These are phyloP conservation scores for Mythimna impura DNA, from an alignment of 2,888 invertebrate genomes.

Conservation along the genomic window DNA sequence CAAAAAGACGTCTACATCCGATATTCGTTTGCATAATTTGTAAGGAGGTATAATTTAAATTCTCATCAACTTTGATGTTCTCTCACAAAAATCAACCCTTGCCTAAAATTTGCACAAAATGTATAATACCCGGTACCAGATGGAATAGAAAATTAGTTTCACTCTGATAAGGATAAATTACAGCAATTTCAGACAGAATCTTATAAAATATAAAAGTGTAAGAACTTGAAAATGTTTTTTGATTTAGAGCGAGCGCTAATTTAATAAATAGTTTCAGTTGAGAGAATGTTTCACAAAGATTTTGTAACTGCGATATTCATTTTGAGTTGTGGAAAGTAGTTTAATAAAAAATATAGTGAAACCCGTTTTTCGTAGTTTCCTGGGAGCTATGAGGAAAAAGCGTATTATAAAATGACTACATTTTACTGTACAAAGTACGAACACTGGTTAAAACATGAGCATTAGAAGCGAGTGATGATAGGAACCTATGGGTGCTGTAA, in stretches of 20 bases:
- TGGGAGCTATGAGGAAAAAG: neutral
- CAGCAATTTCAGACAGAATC: constrained; percentile 54
- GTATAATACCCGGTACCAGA: constrained; percentile 66
- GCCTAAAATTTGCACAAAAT: constrained; percentile 69
- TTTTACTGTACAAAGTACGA: no score
- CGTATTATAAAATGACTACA: no score
- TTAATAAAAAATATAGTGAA: constrained; percentile 1
- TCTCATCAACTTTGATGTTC: constrained; percentile 75
- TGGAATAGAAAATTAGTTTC: constrained; percentile 72
- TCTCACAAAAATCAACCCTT: constrained; percentile 74
- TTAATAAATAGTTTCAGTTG: constrained; percentile 50
- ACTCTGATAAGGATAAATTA: constrained; percentile 66
- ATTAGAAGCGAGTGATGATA: no score
- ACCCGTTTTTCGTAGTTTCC: neutral
- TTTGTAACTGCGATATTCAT: constrained; percentile 16
- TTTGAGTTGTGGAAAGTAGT: neutral
- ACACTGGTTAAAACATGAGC: no score
- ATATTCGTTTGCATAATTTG: constrained; percentile 76
- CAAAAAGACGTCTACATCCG: constrained; percentile 64
- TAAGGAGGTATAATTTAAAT: constrained; percentile 70
- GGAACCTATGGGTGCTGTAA: no score
- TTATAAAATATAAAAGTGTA: constrained; percentile 53
- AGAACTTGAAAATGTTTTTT: constrained; percentile 44
- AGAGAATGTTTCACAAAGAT: constrained; percentile 28
- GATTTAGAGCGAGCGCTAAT: constrained; percentile 43